Base-by-base conservation (phyloP, 2,797 vertebrate species). In the Sebastes kiyomatsui region DNA sequence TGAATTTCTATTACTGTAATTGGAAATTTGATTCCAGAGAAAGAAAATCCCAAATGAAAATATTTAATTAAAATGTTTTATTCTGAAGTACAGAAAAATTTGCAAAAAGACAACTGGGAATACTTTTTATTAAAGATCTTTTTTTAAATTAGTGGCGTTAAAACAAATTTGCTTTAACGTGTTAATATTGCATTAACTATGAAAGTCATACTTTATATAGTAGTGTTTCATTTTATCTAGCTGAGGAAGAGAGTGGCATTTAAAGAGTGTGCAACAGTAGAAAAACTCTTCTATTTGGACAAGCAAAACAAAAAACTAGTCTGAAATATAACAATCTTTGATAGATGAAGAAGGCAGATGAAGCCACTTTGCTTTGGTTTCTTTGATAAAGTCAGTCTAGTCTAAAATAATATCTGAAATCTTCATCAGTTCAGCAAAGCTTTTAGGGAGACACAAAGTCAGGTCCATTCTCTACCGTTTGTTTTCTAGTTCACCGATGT, bases 1-100 rank as follows among this genome's bases (percentile, higher is more conserved):
- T 72, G 52, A 64, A 46, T 68, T 75, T 38, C 46, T n/a, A 13
- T 74, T 78, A 25, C 18, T 54, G n/a, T 67, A 54, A 64, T 11
- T 28, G n/a, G 22, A 74, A 8, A 82, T 35, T 13, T 33, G 38
- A 46, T 46, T 46, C 42, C 42, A 46, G 42, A 46, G 42, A 46
- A 46, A 46, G 42, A 46, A 46, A 46, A 46, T 46, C 42, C 0
- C 8, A 54, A 60, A 49, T 68, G 11, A 72, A 66, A 72, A 49
- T 16, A 33, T 62, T 56, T 61, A 9, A 14, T 58, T 32, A 9
- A 55, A 33, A 27, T 28, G 16, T 35, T n/a, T 42, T 35, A 49
- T 33, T 49, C 28, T 18, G 3, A 67, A 38, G 18, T 58, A 32
- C 2, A 11, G 4, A 54, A 61, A 65, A 55, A 46, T 30, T 30